Conservation (phyloP, 1,140 invertebrate genomes). For the Bombus superbus region DNA sequence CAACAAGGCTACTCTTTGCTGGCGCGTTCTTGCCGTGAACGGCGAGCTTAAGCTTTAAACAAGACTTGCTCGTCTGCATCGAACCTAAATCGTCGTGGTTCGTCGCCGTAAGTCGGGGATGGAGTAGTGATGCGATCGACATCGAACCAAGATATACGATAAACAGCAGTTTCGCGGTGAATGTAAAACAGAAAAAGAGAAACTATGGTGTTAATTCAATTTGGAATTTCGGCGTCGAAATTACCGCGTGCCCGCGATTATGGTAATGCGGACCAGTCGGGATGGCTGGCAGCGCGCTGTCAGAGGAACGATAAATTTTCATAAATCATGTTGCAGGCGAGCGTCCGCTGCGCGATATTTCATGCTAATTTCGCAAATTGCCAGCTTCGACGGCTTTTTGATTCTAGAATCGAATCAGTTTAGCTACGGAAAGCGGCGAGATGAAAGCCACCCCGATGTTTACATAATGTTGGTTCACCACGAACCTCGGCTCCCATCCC, state of each 20-base stretch:
- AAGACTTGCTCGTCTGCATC: too few species aligned
- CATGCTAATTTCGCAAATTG: slow-evolving; percentile 66
- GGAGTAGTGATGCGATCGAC: too few species aligned
- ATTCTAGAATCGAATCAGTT: slow-evolving; percentile 39
- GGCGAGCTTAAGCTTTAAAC: too few species aligned
- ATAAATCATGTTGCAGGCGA: slow-evolving; percentile 16
- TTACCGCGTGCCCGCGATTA: slow-evolving; percentile 4
- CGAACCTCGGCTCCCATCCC: slow-evolving; percentile 42
- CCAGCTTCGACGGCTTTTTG: slow-evolving; percentile 35
- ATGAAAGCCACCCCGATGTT: slow-evolving; percentile 74
- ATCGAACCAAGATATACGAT: neutral
- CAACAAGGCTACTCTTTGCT: too few species aligned
- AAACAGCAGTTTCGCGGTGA: neutral
- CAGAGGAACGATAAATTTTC: slow-evolving; percentile 23
- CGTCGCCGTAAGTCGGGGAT: too few species aligned
- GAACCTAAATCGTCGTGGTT: too few species aligned
- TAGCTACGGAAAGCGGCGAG: slow-evolving; percentile 54
- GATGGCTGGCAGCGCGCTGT: slow-evolving; percentile 17
- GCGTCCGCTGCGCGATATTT: slow-evolving; percentile 17
- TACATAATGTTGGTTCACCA: slow-evolving; percentile 74
- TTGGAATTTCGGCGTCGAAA: slow-evolving; percentile 14
- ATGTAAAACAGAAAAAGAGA: neutral
- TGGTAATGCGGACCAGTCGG: neutral
- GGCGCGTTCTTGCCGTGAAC: too few species aligned
- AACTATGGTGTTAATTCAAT: slow-evolving; percentile 20